phyloP scores from a whole-genome alignment of 1,140 invertebrate genomes.

The Lithobius niger region DNA sequence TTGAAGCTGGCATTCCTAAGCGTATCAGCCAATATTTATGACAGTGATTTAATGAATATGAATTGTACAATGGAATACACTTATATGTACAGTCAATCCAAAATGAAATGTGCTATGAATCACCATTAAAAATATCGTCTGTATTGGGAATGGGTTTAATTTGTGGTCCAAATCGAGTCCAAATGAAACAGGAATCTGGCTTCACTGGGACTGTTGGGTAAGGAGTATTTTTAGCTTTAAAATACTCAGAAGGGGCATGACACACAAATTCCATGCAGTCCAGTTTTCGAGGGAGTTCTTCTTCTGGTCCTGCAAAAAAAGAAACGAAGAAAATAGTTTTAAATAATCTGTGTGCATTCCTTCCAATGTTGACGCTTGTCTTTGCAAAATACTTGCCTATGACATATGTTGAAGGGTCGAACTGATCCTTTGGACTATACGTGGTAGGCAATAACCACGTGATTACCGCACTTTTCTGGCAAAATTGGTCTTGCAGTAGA shows the following conservation, averaged over 20 bases:
- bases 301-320: conserved; percentile 75
- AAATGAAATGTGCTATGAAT: no score
- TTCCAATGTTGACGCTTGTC: no score
- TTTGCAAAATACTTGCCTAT: no score
- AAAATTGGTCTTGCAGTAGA: conserved; percentile 79
- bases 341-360: background rate
- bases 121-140: conserved; percentile 30
- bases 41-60: no score
- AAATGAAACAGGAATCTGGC: conserved; percentile 32
- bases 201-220: conserved; percentile 42
- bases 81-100: no score
- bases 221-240: conserved; percentile 55
- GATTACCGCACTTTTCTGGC: conserved; percentile 83
- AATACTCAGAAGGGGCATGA: conserved; percentile 85
- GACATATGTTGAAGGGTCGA: conserved; percentile 84
- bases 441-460: conserved; percentile 81
- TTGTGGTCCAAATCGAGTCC: conserved; percentile 30
- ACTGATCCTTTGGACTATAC: conserved; percentile 56
- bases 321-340: conserved; percentile 1
- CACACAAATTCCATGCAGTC: conserved; percentile 83
- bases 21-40: no score
- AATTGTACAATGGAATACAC: no score
- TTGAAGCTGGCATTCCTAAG: no score
- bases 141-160: conserved; percentile 24
- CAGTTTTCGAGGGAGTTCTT: conserved; percentile 73